These are phyloP conservation scores for Lasioglossum villosulum DNA, from an alignment of 2,888 invertebrate genomes.

Conservation along the genomic window DNA sequence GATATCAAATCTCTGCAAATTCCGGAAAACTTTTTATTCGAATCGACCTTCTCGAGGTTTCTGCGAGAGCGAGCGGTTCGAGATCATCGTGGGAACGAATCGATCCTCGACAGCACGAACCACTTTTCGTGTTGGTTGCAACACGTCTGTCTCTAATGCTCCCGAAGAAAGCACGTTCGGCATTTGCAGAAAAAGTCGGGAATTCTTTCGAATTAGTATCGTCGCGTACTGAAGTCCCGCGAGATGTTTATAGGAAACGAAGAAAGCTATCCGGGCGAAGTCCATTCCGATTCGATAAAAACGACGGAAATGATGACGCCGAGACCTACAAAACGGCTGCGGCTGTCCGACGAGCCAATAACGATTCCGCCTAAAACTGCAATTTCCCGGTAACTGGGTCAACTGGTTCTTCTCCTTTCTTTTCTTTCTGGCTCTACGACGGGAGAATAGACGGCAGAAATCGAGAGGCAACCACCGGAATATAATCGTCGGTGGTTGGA, in stretches of 20 bases:
- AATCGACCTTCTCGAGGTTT: neutral
- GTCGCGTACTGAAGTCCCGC: neutral
- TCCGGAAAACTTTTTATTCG: neutral
- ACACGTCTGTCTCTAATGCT: neutral
- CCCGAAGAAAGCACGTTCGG: neutral
- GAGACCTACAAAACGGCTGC: neutral
- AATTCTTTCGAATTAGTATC: slow-evolving; percentile 3
- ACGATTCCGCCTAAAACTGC: slow-evolving; percentile 10
- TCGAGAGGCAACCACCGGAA: slow-evolving; percentile 15
- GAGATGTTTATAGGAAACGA: slow-evolving; percentile 6
- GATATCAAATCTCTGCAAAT: neutral
- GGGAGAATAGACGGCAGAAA: slow-evolving; percentile 15
- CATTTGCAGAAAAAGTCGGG: neutral
- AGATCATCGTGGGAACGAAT: neutral
- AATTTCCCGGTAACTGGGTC: slow-evolving; percentile 47
- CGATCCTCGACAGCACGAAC: neutral
- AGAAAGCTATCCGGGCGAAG: neutral
- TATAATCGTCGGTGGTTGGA: slow-evolving; percentile 31
- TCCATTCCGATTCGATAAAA: neutral
- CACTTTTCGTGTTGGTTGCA: neutral
- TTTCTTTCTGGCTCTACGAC: slow-evolving; percentile 23
- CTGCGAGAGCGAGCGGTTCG: neutral
- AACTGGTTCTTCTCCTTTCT: slow-evolving; percentile 30
- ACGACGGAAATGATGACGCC: neutral
- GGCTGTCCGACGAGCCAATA: neutral